Percentiles rank a stretch among this genome's conserved stretches.
These are phyloP conservation scores for Rhagonycha lutea DNA, from an alignment of 2,888 invertebrate species.

Conservation along the genomic window DNA sequence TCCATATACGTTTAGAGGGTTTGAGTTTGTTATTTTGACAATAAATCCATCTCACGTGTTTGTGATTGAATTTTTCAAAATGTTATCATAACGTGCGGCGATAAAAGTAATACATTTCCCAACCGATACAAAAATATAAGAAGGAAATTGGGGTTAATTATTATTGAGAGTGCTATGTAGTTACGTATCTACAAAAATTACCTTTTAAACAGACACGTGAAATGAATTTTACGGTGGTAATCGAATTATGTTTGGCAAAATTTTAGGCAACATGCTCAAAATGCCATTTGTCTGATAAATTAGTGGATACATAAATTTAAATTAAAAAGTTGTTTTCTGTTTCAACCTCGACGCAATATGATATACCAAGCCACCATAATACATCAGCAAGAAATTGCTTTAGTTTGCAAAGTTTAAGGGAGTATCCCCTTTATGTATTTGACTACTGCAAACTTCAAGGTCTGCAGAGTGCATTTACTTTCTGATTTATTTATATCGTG, in stretches of 20 bases:
- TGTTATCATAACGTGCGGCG: background rate
- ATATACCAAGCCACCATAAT: conserved; percentile 8
- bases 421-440: conserved; percentile 15
- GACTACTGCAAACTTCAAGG: conserved; percentile 13
- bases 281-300: conserved; percentile 8
- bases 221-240: background rate
- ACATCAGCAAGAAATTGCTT: conserved; percentile 17
- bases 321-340: conserved; percentile 13
- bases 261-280: background rate
- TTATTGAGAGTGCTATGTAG: too few species aligned
- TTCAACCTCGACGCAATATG: conserved; percentile 2
- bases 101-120: background rate
- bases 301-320: conserved; percentile 4
- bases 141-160: too few species aligned
- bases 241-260: background rate
- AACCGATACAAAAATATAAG: background rate
- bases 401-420: conserved; percentile 17
- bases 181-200: background rate
- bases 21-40: background rate
- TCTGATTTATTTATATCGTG: conserved; percentile 7
- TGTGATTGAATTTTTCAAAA: background rate
- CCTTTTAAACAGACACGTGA: background rate
- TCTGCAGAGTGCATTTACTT: conserved; percentile 14
- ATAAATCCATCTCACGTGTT: background rate
- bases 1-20: background rate